Evolutionary conservation across 2,888 invertebrate genomes (phyloP), one percentile per base, ranked within the genome.

Genomic region (Chydorus sphaericus): DNA sequence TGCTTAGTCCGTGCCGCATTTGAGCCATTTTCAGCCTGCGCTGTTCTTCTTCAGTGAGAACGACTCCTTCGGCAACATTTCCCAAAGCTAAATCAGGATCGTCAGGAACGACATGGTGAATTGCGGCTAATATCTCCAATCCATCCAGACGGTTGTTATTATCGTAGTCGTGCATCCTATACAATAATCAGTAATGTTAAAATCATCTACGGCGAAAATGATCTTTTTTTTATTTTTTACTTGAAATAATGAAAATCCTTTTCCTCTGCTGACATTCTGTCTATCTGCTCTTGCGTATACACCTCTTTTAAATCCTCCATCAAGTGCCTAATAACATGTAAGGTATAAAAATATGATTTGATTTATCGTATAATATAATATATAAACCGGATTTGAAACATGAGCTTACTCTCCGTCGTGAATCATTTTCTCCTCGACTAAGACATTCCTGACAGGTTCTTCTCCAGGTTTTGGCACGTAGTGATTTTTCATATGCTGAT

Each of bases 71-170:
- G 36, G 75, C 72, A 44, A 80, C 76, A 58, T 82, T 79, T 6
- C 44, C 44, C 20, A 36, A 36, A n/a, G 33, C 52, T 37, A 52
- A 23, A 31, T 52, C 52, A 20, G 33, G 36, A 37, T 52, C 52
- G 23, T 23, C 31, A 59, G 81, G 80, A 30, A 77, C 68, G 18
- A 83, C 82, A 65, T 89, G 88, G 54, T 80, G 78, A 59, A 89
- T 78, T 1, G 89, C 88, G 71, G 85, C 78, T 55, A 92, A 72
- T 65, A 94, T 79, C 73, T 94, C 94, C 58, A 91, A 71, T 0
- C 93, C 93, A 68, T 94, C 93, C 58, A 94, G 71, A 65, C 83
- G 85, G 1, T 83, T 83, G 67, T 94, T 91, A 66, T 84, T 85
- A 67, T 93, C 91, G 61, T 82, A 83, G 68, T 94, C 94, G 64